phyloP scores from a whole-genome alignment of 1,140 invertebrate species.

The Drosophila athabasca region DNA sequence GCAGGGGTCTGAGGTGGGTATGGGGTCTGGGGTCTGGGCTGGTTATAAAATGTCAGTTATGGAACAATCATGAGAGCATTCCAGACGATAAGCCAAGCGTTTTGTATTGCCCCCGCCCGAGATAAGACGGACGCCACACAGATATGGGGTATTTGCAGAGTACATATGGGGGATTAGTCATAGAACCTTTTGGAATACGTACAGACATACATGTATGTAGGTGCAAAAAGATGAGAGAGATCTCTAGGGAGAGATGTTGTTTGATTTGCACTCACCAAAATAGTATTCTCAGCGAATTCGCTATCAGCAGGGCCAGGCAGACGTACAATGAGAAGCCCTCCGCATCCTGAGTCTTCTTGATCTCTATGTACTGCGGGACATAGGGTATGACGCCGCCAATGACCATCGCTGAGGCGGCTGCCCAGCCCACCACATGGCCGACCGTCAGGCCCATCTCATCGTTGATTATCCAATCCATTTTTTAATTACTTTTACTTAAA shows the following conservation, averaged over 20 bases:
- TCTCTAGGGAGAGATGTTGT: no score
- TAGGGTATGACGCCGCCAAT: slow-evolving; percentile 94
- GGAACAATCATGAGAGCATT: slow-evolving; percentile 23
- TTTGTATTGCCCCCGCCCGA: slow-evolving; percentile 22
- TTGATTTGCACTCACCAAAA: slow-evolving; percentile 93
- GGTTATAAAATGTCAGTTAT: slow-evolving; percentile 34
- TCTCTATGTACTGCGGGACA: slow-evolving; percentile 97
- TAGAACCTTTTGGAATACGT: not conserved
- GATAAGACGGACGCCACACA: slow-evolving; percentile 19
- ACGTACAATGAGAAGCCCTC: slow-evolving; percentile 99
- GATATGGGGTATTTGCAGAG: slow-evolving; percentile 8
- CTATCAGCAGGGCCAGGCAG: slow-evolving; percentile 96
- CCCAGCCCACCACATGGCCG: slow-evolving; percentile 87
- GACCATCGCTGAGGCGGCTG: slow-evolving; percentile 92
- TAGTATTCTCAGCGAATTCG: slow-evolving; percentile 97
- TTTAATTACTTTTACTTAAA: slow-evolving; percentile 19
- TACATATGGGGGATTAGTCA: slow-evolving; percentile 36
- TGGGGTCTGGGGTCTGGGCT: not conserved
- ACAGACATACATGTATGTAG: no score
- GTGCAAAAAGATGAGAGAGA: not conserved
- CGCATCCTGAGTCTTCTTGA: slow-evolving; percentile 94
- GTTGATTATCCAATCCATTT: slow-evolving; percentile 88
- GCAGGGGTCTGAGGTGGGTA: slow-evolving; percentile 13
- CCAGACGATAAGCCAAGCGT: slow-evolving; percentile 41
- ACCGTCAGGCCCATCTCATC: slow-evolving; percentile 88